phyloP scores from a whole-genome alignment of 2,797 vertebrate species.

The Picus viridis region DNA sequence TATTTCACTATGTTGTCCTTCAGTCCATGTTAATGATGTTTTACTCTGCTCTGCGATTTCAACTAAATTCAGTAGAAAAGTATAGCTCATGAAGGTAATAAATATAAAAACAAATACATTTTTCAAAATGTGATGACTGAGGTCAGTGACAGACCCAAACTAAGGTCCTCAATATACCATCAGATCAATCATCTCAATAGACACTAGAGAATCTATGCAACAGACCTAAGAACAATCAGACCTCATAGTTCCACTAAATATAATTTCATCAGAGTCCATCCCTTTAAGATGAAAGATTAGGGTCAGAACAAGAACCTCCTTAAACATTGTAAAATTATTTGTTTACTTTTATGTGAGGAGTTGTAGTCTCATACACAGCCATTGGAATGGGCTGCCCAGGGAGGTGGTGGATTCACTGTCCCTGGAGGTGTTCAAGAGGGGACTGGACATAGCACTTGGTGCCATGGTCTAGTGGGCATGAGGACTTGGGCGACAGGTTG shows the following conservation, averaged over 20 bases:
- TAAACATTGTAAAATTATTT: background rate
- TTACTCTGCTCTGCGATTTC: background rate
- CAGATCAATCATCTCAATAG: background rate
- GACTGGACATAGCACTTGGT: too few species aligned
- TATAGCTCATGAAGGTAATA: background rate
- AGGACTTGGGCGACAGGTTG: too few species aligned
- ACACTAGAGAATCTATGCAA: rapidly evolving
- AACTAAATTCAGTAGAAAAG: background rate
- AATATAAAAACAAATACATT: background rate
- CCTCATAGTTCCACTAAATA: background rate
- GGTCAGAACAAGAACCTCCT: background rate
- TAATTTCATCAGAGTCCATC: background rate
- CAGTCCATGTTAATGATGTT: background rate
- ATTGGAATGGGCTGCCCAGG: too few species aligned
- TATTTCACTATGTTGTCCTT: background rate
- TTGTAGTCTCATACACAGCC: background rate
- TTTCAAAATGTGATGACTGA: background rate
- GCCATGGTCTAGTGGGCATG: too few species aligned
- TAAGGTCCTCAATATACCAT: background rate
- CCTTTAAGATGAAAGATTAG: background rate
- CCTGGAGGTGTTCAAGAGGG: too few species aligned
- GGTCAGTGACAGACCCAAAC: background rate
- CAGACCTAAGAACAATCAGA: background rate
- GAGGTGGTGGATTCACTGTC: too few species aligned
- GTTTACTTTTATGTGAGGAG: background rate